Percentiles rank a stretch among this genome's conserved stretches.
These are phyloP conservation scores for Pseudomugil gertrudae DNA, from an alignment of 2,797 vertebrate genomes.

Conservation along the genomic window DNA sequence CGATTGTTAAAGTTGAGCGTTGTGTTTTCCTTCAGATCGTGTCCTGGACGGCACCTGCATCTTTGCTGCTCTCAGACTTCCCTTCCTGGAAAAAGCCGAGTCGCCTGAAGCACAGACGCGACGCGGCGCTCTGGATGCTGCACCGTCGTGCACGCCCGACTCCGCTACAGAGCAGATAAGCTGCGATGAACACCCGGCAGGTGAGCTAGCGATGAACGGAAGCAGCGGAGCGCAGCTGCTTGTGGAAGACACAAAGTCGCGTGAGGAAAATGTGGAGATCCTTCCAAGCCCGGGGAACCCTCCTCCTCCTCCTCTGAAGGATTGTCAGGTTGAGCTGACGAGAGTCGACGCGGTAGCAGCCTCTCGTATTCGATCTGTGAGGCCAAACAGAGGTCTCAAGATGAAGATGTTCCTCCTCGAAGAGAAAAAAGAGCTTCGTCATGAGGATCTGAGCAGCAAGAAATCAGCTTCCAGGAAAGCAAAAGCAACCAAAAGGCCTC, in stretches of 20 bases:
- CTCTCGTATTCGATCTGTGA: slow-evolving; percentile 25
- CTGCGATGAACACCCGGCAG: not conserved
- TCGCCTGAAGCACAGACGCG: slow-evolving; percentile 3
- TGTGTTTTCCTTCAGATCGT: slow-evolving; percentile 44
- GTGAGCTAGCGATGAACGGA: not conserved
- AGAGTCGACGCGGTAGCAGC: not conserved
- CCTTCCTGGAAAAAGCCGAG: not conserved
- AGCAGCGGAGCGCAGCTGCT: not conserved
- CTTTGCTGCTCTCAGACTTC: slow-evolving; percentile 54
- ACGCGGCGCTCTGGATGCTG: not conserved
- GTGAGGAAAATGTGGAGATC: not conserved
- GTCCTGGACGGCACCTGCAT: slow-evolving; percentile 45
- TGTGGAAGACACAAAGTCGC: not conserved
- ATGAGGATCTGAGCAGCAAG: not conserved
- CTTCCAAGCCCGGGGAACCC: not conserved
- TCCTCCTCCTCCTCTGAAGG: not conserved
- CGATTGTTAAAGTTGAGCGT: not conserved
- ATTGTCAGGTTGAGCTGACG: slow-evolving; percentile 36
- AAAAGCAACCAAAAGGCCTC: not conserved
- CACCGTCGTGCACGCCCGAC: not conserved
- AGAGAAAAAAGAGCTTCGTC: slow-evolving; percentile 30
- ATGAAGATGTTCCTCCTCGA: slow-evolving; percentile 55
- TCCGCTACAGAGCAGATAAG: not conserved
- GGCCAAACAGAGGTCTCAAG: slow-evolving; percentile 53
- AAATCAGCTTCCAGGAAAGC: slow-evolving; percentile 8